Conservation (phyloP, 2,888 invertebrate species). For the Leptinotarsa rubiginosa region DNA sequence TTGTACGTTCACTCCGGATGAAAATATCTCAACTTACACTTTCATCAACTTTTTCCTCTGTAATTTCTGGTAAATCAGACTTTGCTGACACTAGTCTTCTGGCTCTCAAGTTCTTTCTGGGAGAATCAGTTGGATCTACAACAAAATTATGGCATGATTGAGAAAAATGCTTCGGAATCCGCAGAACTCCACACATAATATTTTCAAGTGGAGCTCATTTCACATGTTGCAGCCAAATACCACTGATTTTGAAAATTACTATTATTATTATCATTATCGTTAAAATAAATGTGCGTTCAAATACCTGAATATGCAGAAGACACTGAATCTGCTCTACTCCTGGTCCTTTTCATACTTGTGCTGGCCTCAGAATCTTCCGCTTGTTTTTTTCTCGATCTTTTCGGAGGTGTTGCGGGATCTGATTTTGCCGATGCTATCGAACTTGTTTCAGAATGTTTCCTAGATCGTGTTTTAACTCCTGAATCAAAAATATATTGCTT, state of each 20-base stretch:
- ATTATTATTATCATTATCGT: no score
- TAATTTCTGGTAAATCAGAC: conserved; percentile 45
- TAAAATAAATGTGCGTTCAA: no score
- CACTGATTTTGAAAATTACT: no score
- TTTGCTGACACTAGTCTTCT: conserved; percentile 37
- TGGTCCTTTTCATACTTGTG: conserved; percentile 33
- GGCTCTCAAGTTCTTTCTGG: conserved; percentile 34
- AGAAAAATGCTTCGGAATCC: no score
- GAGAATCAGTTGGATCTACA: conserved; percentile 37
- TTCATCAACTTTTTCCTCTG: conserved; percentile 40
- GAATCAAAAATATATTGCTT: not conserved
- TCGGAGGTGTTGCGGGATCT: conserved; percentile 42
- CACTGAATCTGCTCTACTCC: conserved; percentile 45
- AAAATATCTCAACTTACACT: conserved; percentile 15
- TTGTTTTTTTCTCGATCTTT: conserved; percentile 39
- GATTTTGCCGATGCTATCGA: conserved; percentile 47
- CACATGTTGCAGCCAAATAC: no score
- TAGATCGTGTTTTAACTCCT: conserved; percentile 47
- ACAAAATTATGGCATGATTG: conserved; percentile 7
- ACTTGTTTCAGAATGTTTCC: conserved; percentile 46
- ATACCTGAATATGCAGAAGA: conserved; percentile 49
- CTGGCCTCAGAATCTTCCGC: conserved; percentile 4
- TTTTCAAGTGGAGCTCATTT: no score
- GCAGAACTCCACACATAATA: no score
- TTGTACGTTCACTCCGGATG: not conserved